These are phyloP conservation scores for Macquaria ambigua DNA, from an alignment of 2,113 vertebrate genomes.

Conservation along the genomic window DNA sequence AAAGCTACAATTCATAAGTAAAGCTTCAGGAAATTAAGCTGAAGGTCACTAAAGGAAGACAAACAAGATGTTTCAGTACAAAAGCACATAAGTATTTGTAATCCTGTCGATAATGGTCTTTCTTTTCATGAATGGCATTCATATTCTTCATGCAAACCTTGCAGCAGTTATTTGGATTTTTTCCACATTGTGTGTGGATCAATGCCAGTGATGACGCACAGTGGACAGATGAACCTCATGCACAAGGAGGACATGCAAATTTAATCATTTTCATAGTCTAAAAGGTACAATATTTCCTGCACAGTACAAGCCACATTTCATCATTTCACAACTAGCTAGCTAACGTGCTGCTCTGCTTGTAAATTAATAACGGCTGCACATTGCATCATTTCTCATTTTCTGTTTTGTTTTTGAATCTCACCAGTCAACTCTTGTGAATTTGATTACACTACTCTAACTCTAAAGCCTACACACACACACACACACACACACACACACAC, in stretches of 20 bases:
- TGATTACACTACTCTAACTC: constrained; percentile 22
- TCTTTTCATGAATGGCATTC: not conserved
- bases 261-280: not conserved
- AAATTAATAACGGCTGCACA: constrained; percentile 3
- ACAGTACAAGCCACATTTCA: not conserved
- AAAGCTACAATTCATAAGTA: not conserved
- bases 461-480: constrained; percentile 45
- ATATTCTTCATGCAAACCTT: constrained; percentile 1
- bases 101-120: not conserved
- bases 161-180: not conserved
- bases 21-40: not conserved
- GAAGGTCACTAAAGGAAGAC: not conserved
- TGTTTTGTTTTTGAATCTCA: constrained; percentile 35
- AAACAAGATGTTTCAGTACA: not conserved
- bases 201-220: constrained; percentile 15
- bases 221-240: not conserved
- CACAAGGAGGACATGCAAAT: constrained; percentile 11
- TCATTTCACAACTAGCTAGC: not conserved
- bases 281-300: constrained; percentile 4
- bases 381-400: constrained; percentile 12
- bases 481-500: constrained; percentile 25
- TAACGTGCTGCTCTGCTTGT: not conserved
- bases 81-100: not conserved
- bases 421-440: constrained; percentile 32
- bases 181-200: constrained; percentile 1